Base-by-base conservation (phyloP, 2,113 vertebrate genomes). In the Amphiprion ocellaris region DNA sequence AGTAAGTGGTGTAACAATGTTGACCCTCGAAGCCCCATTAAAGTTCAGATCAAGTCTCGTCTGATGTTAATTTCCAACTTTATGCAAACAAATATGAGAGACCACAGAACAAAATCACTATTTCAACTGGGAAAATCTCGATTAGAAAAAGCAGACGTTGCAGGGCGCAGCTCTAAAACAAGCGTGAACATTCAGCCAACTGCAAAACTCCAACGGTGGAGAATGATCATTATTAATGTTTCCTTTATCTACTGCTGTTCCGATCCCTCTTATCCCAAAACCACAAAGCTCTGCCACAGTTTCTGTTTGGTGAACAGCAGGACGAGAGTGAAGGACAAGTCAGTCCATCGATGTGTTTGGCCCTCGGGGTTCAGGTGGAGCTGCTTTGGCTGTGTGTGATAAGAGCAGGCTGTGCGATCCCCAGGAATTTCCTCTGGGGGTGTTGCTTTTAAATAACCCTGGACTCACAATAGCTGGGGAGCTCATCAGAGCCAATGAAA, bases 401-500 rank as follows among this genome's bases (percentile, higher is more conserved):
- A 95, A 94, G 90, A 89, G 26, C 11, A 19, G 54, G 19, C 15
- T 74, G 77, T 63, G 82, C 47, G n/a, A 70, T 81, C 81, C 72
- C 55, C 49, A 5, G 76, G 81, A 92, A 79, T 56, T 73, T 90
- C 89, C 89, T 92, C 91, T 67, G 44, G 87, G 93, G 87, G 76
- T 46, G 73, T 70, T 79, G 78, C 81, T 91, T 90, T 94, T 85
- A 94, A 90, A 81, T 74, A 84, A 87, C 84, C 81, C 80, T 37
- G 84, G 79, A 88, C 84, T 67, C 79, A 94, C 90, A 93, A 91
- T 85, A 55, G 82, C 83, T 56, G 8, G 54, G 86, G 65, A 91
- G 76, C 90, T 90, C 90, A 93, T 93, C 90, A 86, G 80, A 81
- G 65, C 53, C 76, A 41, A 55, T 89, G 77, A 91, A 92, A 89